Percentiles rank a stretch among this genome's conserved stretches.
These are phyloP conservation scores for Ptilodon capucinus DNA, from an alignment of 2,888 invertebrate species.

Conservation along the genomic window DNA sequence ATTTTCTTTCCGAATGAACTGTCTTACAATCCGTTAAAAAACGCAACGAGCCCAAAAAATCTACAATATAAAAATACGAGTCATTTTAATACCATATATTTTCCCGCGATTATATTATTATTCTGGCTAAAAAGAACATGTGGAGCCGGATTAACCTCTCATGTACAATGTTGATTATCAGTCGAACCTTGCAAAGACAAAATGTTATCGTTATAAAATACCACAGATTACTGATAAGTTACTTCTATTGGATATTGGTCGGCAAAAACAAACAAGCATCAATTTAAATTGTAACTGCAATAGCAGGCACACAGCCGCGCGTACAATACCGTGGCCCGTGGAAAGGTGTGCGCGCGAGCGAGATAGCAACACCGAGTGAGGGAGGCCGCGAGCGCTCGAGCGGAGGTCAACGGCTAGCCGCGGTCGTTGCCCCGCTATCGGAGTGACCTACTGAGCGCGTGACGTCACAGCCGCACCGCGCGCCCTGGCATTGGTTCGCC, in stretches of 20 bases:
- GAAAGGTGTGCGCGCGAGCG: conserved; percentile 62
- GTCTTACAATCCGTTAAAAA: no score
- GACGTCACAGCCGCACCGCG: conserved; percentile 79
- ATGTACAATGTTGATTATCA: background rate
- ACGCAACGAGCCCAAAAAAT: no score
- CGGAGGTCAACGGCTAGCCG: conserved; percentile 84
- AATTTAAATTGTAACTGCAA: conserved; percentile 56
- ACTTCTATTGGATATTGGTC: conserved; percentile 33
- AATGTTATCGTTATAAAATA: background rate
- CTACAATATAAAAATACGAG: no score
- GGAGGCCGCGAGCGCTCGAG: conserved; percentile 76
- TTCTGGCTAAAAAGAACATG: no score
- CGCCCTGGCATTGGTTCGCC: conserved; percentile 63
- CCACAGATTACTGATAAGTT: background rate
- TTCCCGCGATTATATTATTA: no score
- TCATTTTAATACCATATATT: no score
- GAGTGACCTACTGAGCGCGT: conserved; percentile 83
- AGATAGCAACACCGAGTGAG: conserved; percentile 64
- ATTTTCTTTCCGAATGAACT: no score
- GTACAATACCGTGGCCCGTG: conserved; percentile 66
- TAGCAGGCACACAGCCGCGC: conserved; percentile 54
- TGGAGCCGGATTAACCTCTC: background rate
- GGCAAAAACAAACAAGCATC: conserved; percentile 49
- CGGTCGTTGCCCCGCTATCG: conserved; percentile 84
- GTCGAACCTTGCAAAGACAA: background rate